phyloP scores from a whole-genome alignment of 2,113 vertebrate species.

The Saccopteryx leptura region DNA sequence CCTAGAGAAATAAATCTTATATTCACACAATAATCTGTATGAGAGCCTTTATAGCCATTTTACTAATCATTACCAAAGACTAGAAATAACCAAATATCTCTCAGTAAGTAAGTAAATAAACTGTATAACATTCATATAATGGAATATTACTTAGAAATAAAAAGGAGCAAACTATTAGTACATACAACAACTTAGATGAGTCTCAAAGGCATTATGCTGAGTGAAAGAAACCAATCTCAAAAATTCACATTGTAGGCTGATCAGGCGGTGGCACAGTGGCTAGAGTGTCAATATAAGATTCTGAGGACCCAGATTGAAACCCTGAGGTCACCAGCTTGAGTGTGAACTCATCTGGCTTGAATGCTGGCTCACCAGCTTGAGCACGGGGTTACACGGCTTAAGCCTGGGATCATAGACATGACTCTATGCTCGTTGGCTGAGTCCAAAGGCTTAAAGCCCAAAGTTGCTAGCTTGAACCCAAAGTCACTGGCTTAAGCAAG shows the following conservation, averaged over 20 bases:
- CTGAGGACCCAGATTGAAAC: too few species aligned
- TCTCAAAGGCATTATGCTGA: background rate
- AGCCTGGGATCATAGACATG: too few species aligned
- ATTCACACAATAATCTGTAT: background rate
- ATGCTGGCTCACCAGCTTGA: too few species aligned
- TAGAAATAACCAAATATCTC: background rate
- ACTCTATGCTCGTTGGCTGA: too few species aligned
- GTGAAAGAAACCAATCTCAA: background rate
- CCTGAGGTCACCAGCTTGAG: too few species aligned
- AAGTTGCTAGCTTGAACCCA: too few species aligned
- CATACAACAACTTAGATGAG: background rate
- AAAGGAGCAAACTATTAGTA: background rate
- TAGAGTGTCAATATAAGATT: too few species aligned
- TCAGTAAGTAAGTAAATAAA: background rate
- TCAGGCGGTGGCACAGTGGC: too few species aligned
- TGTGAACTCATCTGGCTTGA: too few species aligned
- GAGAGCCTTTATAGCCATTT: background rate
- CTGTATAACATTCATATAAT: background rate
- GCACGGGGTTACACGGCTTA: too few species aligned
- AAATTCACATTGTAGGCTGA: background rate
- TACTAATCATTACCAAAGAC: background rate
- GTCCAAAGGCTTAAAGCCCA: too few species aligned
- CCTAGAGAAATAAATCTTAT: slow-evolving; percentile 2
- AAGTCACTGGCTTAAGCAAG: too few species aligned
- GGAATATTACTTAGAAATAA: background rate